Conservation (phyloP, 1,140 invertebrate genomes). For the Alviniconcha marisindica region DNA sequence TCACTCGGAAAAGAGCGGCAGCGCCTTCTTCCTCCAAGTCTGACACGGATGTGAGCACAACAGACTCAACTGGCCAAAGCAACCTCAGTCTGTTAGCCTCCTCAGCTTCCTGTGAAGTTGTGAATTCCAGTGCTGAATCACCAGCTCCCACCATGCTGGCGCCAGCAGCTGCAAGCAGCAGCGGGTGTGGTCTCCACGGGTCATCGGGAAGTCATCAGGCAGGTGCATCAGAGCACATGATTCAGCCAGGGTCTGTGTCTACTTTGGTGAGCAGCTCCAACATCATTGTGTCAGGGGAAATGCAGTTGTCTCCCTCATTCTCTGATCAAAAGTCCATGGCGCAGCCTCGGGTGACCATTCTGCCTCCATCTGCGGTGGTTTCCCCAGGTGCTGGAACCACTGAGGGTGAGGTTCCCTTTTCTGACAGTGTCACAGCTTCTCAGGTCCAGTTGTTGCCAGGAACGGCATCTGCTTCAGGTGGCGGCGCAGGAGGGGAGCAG, state of each 20-base stretch:
- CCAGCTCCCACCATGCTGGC: too few relatives aligned
- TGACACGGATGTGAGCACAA: too few relatives aligned
- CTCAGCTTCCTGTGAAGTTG: not conserved
- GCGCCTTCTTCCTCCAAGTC: too few relatives aligned
- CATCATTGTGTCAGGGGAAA: too few relatives aligned
- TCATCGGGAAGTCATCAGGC: not conserved
- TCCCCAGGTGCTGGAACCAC: not conserved
- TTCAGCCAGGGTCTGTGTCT: not conserved
- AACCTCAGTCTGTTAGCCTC: constrained; percentile 4
- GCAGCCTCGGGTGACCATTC: not conserved
- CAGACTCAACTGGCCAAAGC: not conserved
- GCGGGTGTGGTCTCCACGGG: not conserved
- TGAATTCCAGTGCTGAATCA: not conserved
- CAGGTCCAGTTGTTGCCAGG: not conserved
- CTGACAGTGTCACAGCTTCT: not conserved
- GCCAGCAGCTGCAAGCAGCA: not conserved
- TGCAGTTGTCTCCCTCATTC: too few relatives aligned
- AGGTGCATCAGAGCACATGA: not conserved
- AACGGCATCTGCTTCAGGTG: not conserved
- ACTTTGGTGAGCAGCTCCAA: too few relatives aligned
- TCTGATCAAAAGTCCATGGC: too few relatives aligned
- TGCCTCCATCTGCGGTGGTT: not conserved
- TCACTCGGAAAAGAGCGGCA: too few relatives aligned
- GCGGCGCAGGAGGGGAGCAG: not conserved
- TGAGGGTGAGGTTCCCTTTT: not conserved